A percentile compares a stretch with the other conserved stretches of the same genome.
Conservation (phyloP, 2,113 vertebrate genomes). For the Gambusia holbrooki region DNA sequence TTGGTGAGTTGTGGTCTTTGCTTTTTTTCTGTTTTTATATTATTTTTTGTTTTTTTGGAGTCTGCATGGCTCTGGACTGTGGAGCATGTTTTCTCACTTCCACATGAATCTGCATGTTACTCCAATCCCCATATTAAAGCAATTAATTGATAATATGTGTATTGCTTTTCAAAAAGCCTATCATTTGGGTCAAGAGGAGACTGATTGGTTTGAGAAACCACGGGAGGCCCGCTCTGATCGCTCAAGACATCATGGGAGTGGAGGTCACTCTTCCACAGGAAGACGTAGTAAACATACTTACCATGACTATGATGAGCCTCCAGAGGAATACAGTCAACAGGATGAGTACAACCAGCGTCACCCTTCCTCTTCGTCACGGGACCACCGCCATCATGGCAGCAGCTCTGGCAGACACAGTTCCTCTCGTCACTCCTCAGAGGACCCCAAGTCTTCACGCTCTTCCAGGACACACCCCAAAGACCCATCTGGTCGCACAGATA, state of each 20-base stretch:
- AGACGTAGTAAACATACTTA: constrained; percentile 92
- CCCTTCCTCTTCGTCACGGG: constrained; percentile 83
- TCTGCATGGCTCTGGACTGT: constrained; percentile 70
- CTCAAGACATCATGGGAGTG: constrained; percentile 89
- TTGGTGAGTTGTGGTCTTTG: constrained; percentile 22
- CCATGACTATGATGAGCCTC: constrained; percentile 94
- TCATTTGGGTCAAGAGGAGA: constrained; percentile 99
- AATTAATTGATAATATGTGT: constrained; percentile 84
- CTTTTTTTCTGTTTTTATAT: constrained; percentile 30
- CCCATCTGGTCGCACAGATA: constrained; percentile 83
- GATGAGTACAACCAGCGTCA: constrained; percentile 88
- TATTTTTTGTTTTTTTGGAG: constrained; percentile 10
- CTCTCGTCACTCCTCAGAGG: constrained; percentile 87
- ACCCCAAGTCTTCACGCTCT: constrained; percentile 85
- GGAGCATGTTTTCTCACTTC: constrained; percentile 72
- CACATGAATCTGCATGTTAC: constrained; percentile 78
- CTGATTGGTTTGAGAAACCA: constrained; percentile 99
- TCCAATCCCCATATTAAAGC: constrained; percentile 50
- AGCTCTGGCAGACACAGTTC: constrained; percentile 87
- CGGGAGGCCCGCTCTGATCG: constrained; percentile 92
- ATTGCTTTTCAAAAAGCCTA: constrained; percentile 96
- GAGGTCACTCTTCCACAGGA: constrained; percentile 89
- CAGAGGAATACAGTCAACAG: constrained; percentile 91
- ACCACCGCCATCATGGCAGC: constrained; percentile 90
- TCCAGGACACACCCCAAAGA: constrained; percentile 90